Conservation (phyloP, 2,888 invertebrate species). For the Acanthosepion lycidas region DNA sequence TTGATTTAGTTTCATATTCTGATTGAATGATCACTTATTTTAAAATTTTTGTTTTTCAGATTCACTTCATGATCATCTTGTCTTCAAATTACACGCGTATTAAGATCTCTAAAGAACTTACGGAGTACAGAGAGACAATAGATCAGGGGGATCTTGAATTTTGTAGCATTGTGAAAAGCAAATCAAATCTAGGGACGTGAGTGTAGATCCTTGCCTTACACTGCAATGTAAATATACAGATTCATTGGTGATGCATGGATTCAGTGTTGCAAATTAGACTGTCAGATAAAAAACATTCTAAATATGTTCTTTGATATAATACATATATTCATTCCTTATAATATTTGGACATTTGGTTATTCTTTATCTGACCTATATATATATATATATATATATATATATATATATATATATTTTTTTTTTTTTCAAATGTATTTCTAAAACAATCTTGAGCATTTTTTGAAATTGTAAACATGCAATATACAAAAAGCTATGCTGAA, state of each 20-base stretch:
- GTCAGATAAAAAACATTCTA: not conserved
- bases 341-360: not conserved
- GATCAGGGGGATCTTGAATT: constrained; percentile 70
- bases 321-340: not conserved
- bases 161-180: constrained; percentile 51
- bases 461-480: too few species aligned
- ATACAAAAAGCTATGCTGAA: not conserved
- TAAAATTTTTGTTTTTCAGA: constrained; percentile 59
- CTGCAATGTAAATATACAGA: not conserved
- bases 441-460: not conserved
- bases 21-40: not conserved
- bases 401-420: too few species aligned
- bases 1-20: not conserved
- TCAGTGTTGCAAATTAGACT: not conserved
- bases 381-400: too few species aligned
- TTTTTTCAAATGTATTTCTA: not conserved
- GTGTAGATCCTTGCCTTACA: constrained; percentile 6
- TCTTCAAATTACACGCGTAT: constrained; percentile 73
- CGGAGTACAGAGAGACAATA: constrained; percentile 71
- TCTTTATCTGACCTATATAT: not conserved
- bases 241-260: not conserved
- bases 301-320: not conserved
- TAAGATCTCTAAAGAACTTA: constrained; percentile 72
- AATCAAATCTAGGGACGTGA: constrained; percentile 48
- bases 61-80: constrained; percentile 67